Conservation (phyloP, 2,797 vertebrate species). For the Nyctalus aviator region DNA sequence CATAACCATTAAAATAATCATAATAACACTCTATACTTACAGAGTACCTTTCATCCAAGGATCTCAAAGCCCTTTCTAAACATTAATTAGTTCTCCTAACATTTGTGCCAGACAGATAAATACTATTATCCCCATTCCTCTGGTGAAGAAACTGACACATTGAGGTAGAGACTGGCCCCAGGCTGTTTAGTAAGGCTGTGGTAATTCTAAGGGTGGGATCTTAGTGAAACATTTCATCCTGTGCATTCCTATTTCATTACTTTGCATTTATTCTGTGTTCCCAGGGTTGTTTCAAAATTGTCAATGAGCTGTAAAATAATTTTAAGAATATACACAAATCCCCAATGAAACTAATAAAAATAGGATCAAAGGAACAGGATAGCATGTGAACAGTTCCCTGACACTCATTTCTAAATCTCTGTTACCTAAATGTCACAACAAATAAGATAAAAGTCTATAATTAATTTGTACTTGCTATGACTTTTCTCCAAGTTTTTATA, state of each 20-base stretch:
- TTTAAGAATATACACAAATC: conserved; percentile 42
- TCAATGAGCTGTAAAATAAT: conserved; percentile 63
- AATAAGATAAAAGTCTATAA: conserved; percentile 69
- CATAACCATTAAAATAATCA: conserved; percentile 74
- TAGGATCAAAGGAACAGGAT: conserved; percentile 48
- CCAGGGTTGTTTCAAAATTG: conserved; percentile 61
- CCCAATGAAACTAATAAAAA: conserved; percentile 72
- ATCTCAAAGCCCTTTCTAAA: conserved; percentile 75
- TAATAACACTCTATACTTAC: conserved; percentile 73
- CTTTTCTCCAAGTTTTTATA: conserved; percentile 61
- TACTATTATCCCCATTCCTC: conserved; percentile 45
- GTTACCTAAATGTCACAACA: conserved; percentile 68
- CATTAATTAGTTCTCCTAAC: conserved; percentile 77
- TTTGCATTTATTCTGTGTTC: conserved; percentile 37
- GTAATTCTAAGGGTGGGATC: neutral
- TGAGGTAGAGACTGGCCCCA: neutral
- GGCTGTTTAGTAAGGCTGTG: neutral
- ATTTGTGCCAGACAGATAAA: conserved; percentile 65
- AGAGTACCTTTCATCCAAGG: conserved; percentile 76
- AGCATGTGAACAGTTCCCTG: conserved; percentile 57
- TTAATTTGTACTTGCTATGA: conserved; percentile 56
- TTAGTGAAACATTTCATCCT: neutral
- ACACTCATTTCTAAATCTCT: conserved; percentile 61
- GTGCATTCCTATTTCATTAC: neutral
- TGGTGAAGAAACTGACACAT: conserved; percentile 40